phyloP scores from a whole-genome alignment of 2,113 vertebrate genomes.

The Xiphias gladius region DNA sequence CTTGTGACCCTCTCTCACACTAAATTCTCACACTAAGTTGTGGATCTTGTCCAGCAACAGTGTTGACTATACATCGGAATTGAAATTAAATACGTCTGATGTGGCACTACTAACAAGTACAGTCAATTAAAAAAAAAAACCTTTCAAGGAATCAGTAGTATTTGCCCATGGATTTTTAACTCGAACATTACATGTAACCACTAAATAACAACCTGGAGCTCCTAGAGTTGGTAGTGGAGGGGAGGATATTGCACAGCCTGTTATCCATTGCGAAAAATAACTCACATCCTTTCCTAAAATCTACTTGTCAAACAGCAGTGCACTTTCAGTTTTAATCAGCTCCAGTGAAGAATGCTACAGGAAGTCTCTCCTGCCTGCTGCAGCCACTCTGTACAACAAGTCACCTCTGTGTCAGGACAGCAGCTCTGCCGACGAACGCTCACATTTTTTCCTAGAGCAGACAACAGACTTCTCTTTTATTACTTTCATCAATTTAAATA shows the following conservation, averaged over 20 bases:
- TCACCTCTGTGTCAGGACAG: neutral
- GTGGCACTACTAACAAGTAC: neutral
- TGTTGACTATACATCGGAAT: neutral
- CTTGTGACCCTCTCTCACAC: constrained; percentile 14
- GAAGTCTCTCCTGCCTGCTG: constrained; percentile 40
- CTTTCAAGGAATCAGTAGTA: neutral
- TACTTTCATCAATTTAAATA: too few species aligned
- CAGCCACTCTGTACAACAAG: neutral
- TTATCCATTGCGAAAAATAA: neutral
- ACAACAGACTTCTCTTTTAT: neutral
- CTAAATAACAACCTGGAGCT: neutral
- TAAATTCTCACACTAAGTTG: constrained; percentile 20
- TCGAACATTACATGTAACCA: neutral
- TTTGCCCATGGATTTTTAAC: neutral
- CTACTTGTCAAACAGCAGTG: neutral
- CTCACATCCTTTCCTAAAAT: neutral
- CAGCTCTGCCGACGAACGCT: neutral
- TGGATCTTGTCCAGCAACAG: constrained; percentile 10
- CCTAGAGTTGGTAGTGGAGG: neutral
- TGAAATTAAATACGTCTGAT: constrained; percentile 1
- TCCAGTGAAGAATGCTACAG: constrained; percentile 21
- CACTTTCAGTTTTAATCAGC: neutral
- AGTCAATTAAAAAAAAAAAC: neutral
- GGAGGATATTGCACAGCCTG: neutral
- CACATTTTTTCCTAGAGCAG: neutral